Evolutionary conservation across 1,140 invertebrate species (phyloP).

Genomic region (Brachionus paranguensis): DNA sequence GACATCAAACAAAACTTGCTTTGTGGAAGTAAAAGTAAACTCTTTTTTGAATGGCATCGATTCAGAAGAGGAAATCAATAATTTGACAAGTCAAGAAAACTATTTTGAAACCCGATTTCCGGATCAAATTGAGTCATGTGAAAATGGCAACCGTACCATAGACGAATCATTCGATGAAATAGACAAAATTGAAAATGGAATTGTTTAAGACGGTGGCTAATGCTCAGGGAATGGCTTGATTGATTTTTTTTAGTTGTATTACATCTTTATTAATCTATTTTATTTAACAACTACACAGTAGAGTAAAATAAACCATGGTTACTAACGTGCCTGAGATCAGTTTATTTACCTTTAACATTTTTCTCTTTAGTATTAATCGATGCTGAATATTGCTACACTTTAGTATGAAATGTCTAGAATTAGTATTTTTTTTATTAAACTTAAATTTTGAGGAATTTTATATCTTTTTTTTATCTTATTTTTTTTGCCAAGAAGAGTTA

Average conservation of each 20-base stretch:
- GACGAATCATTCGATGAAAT: neutral
- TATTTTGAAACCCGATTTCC: neutral
- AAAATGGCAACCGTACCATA: neutral
- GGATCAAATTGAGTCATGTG: neutral
- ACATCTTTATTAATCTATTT: neutral
- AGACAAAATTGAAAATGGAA: neutral
- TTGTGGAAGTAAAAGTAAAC: neutral
- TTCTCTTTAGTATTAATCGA: neutral
- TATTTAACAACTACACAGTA: neutral
- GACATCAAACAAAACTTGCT: neutral
- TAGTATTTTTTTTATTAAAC: neutral
- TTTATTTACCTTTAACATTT: neutral
- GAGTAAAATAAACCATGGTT: neutral
- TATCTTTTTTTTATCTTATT: neutral
- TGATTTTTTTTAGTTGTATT: slow-evolving; percentile 8
- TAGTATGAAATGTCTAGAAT: neutral
- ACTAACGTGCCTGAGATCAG: neutral
- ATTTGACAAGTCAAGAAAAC: neutral
- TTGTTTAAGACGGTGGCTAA: neutral
- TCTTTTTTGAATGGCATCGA: neutral
- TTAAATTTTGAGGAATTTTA: neutral
- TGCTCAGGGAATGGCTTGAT: neutral
- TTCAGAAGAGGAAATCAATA: neutral
- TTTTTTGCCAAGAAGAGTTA: neutral
- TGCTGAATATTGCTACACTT: neutral